phyloP scores from a whole-genome alignment of 35 echinoderm and acorn worm genomes.

The Apostichopus parvimensis region DNA sequence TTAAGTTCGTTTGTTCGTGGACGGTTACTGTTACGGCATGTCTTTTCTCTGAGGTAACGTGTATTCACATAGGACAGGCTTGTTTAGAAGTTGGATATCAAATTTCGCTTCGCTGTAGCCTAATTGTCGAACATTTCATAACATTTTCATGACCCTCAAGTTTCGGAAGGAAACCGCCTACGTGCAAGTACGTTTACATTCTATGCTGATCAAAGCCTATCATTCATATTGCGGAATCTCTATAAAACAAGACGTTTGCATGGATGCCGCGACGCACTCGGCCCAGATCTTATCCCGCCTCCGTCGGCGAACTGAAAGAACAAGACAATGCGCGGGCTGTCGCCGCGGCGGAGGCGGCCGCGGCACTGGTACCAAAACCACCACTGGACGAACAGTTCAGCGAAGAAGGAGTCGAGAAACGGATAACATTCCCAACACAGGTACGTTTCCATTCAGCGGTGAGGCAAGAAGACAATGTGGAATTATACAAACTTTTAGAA shows the following conservation, averaged over 20 bases:
- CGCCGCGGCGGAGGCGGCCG: slow-evolving; percentile 44
- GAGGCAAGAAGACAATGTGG: slow-evolving; percentile 82
- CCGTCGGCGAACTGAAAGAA: slow-evolving; percentile 33
- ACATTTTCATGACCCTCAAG: too few species aligned
- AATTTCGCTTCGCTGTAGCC: too few species aligned
- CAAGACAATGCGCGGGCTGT: slow-evolving; percentile 50
- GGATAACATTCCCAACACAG: slow-evolving; percentile 83
- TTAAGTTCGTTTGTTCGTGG: too few species aligned
- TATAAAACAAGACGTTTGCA: slow-evolving; percentile 8
- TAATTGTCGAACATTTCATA: too few species aligned
- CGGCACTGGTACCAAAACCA: slow-evolving; percentile 36
- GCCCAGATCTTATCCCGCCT: slow-evolving; percentile 40
- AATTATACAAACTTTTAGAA: slow-evolving; percentile 60
- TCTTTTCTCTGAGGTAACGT: too few species aligned
- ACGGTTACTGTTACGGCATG: too few species aligned
- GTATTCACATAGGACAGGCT: too few species aligned
- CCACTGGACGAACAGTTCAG: slow-evolving; percentile 7
- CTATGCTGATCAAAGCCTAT: background rate
- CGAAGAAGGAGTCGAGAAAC: slow-evolving; percentile 35
- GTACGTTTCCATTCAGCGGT: slow-evolving; percentile 91
- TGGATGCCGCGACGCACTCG: slow-evolving; percentile 49
- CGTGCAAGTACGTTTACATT: background rate
- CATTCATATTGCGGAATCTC: slow-evolving; percentile 16
- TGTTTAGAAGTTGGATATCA: too few species aligned
- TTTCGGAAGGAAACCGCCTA: background rate